Evolutionary conservation across 2,113 vertebrate genomes (phyloP), one percentile per base, ranked within the genome.

Genomic region (Egretta garzetta): DNA sequence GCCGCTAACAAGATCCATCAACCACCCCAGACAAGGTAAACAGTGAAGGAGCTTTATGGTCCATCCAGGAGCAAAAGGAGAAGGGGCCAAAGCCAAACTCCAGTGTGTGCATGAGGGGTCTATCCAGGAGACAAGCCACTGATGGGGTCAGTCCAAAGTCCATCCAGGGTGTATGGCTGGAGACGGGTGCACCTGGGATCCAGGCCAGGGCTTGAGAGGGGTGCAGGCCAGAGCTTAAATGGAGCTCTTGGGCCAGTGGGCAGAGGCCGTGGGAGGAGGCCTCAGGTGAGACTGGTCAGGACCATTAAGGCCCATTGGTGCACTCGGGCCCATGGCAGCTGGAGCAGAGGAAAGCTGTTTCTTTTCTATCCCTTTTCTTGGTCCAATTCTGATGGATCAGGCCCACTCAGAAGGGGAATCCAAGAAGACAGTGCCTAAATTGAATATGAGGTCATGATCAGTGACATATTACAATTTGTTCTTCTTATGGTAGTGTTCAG

Each of bases 241-340:
- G 28, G 33, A 21, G 22, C 27, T 50, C 5, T 2, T 35, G 49
- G 41, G 73, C 58, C n/a, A 53, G 0, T 43, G 70, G 53, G 18
- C 45, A 59, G 32, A 33, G 43, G 17, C 23, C 0, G 0, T 45
- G 32, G 13, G 3, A 17, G 21, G 11, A 23, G 20, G 10, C 33
- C 14, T 17, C 43, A 8, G 32, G 15, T 24, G 43, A 47, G 50
- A 8, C 50, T n/a, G 56, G 33, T 43, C 50, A 39, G 71, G 9
- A 27, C 28, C 12, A 0, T 26, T 24, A 23, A 17, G 37, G 62
- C 11, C 12, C n/a, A 0, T 6, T 8, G 28, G 8, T 9, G 30
- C 49, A 4, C 12, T 28, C 22, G 10, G 52, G 32, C 21, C 55
- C 2, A 2, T 11, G 59, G 50, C 60, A 45, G 28, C 1, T 30